phyloP scores from a whole-genome alignment of 30 jellyfish, hydroid and myxozoan genomes.

The Chironex yamaguchii region DNA sequence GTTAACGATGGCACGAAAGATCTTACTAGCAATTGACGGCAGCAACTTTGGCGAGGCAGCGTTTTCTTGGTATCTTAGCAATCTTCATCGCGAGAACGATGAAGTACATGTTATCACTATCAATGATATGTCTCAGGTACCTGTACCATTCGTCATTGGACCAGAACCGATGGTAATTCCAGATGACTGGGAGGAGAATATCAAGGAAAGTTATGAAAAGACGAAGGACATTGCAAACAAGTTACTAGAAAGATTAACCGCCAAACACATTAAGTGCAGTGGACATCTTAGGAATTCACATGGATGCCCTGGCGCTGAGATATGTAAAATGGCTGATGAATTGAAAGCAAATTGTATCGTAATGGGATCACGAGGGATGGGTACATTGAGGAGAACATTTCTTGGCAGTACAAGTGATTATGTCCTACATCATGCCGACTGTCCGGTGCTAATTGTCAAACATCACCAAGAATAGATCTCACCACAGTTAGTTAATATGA shows the following conservation, averaged over 20 bases:
- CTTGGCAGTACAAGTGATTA: slow-evolving; percentile 95
- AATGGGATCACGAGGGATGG: slow-evolving; percentile 92
- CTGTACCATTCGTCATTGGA: slow-evolving; percentile 72
- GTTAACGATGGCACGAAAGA: slow-evolving; percentile 55
- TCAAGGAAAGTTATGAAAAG: slow-evolving; percentile 70
- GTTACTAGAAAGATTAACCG: slow-evolving; percentile 66
- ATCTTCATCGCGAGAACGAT: slow-evolving; percentile 72
- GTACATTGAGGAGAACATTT: slow-evolving; percentile 80
- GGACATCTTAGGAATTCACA: slow-evolving; percentile 76
- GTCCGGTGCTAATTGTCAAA: slow-evolving; percentile 77
- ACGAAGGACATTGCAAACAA: slow-evolving; percentile 65
- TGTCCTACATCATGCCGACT: slow-evolving; percentile 84
- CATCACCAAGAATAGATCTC: slow-evolving; percentile 60
- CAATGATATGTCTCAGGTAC: slow-evolving; percentile 80
- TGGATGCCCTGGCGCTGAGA: slow-evolving; percentile 83
- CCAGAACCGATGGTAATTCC: slow-evolving; percentile 79
- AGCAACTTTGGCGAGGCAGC: slow-evolving; percentile 79
- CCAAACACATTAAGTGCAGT: slow-evolving; percentile 61
- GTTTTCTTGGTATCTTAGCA: slow-evolving; percentile 80
- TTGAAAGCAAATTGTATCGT: slow-evolving; percentile 69
- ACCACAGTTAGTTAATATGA: too few relatives aligned
- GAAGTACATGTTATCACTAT: slow-evolving; percentile 70
- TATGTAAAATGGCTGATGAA: slow-evolving; percentile 76
- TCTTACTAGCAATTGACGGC: slow-evolving; percentile 80
- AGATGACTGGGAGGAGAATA: slow-evolving; percentile 68